A percentile compares a stretch with the other conserved stretches of the same genome.
Evolutionary conservation across 2,888 invertebrate species (phyloP).

Genomic region (Lasioglossum lativentre): DNA sequence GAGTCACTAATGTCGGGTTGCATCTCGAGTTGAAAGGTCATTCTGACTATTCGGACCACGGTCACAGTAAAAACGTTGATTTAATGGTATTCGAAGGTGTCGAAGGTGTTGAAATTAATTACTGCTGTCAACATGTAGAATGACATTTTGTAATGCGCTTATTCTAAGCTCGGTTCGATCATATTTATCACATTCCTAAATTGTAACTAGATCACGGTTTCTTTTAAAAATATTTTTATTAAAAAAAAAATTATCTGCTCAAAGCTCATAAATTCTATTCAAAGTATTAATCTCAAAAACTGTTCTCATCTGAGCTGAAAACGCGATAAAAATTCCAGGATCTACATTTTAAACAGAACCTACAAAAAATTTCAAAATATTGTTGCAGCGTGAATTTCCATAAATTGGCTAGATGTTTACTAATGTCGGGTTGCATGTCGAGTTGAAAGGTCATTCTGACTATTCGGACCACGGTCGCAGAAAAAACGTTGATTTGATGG

Average conservation of each 20-base stretch:
- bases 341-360: background rate
- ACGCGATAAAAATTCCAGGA: background rate
- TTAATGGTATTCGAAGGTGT: constrained; percentile 11
- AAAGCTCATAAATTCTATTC: too few relatives aligned
- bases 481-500: constrained; percentile 42
- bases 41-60: constrained; percentile 23
- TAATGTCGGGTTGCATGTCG: background rate
- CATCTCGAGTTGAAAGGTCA: constrained; percentile 12
- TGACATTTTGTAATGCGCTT: too few relatives aligned
- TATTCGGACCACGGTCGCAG: constrained; percentile 31
- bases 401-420: too few relatives aligned
- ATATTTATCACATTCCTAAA: too few relatives aligned
- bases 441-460: constrained; percentile 5
- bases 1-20: background rate
- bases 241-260: too few relatives aligned
- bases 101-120: too few relatives aligned
- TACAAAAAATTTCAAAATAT: background rate
- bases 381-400: too few relatives aligned
- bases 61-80: constrained; percentile 42
- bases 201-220: too few relatives aligned
- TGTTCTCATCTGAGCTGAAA: background rate
- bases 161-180: too few relatives aligned
- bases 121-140: too few relatives aligned
- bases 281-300: background rate
- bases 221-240: too few relatives aligned